These are phyloP conservation scores for Serrognathus titanus DNA, from an alignment of 2,888 invertebrate species.

Conservation along the genomic window DNA sequence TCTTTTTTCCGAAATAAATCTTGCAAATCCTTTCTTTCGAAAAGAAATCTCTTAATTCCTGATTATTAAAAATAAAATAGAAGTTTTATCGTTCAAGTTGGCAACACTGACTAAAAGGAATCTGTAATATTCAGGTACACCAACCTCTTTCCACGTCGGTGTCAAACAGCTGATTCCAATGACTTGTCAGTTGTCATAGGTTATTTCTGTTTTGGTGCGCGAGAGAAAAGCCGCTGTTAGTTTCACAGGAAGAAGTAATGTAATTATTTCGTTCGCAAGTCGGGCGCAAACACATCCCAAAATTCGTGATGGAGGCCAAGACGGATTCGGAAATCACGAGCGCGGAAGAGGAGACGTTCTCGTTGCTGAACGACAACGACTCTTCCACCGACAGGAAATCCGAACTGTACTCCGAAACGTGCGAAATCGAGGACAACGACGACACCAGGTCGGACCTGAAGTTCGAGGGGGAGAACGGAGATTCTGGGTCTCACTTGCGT, in stretches of 20 bases:
- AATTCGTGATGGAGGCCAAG: constrained; percentile 34
- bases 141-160: no score
- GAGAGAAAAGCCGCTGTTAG: neutral
- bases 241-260: neutral
- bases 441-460: constrained; percentile 57
- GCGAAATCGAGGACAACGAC: constrained; percentile 27
- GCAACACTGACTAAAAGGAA: no score
- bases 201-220: constrained; percentile 14
- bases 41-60: no score
- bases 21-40: no score
- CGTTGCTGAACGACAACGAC: constrained; percentile 28
- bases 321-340: constrained; percentile 35
- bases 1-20: no score
- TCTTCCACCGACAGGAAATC: constrained; percentile 14
- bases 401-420: constrained; percentile 27
- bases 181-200: neutral
- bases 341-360: constrained; percentile 36
- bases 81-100: no score
- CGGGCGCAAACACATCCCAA: neutral
- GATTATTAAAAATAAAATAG: no score
- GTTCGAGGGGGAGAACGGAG: constrained; percentile 57
- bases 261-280: neutral
- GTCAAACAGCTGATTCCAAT: no score
- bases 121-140: no score
- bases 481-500: neutral